Conservation (phyloP, 2,888 invertebrate genomes). For the Drosophila bunnanda region DNA sequence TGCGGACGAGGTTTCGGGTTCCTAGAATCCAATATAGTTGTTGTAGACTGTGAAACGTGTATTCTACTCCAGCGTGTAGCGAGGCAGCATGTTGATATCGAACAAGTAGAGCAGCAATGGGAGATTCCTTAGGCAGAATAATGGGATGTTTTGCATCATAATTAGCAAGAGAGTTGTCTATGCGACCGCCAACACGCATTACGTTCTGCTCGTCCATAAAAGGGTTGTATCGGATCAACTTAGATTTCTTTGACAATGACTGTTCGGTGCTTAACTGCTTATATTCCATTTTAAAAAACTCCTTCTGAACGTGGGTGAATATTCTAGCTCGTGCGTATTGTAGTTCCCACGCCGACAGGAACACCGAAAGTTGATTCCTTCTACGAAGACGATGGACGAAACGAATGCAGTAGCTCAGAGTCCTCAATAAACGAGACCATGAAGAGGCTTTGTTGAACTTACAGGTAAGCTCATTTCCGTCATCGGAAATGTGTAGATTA, state of each 20-base stretch:
- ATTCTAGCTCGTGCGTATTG: background rate
- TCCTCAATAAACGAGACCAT: background rate
- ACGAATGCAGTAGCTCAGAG: background rate
- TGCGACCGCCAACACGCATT: slow-evolving; percentile 2
- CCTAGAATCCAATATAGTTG: too few relatives aligned
- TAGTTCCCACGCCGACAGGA: background rate
- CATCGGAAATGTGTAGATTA: too few relatives aligned
- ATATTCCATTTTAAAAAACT: background rate
- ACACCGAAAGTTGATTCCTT: background rate
- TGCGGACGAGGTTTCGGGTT: too few relatives aligned
- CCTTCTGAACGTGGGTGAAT: background rate
- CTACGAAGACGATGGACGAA: background rate
- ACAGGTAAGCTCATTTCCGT: background rate
- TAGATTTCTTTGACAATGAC: background rate
- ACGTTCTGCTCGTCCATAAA: background rate
- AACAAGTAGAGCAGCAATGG: background rate
- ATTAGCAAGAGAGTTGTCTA: background rate
- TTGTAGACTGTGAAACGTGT: too few relatives aligned
- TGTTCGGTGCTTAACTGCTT: background rate
- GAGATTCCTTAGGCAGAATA: background rate
- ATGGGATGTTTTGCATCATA: background rate
- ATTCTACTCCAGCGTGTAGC: background rate
- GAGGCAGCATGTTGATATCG: background rate
- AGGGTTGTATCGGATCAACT: background rate
- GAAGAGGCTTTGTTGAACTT: background rate